Evolutionary conservation across 2,797 vertebrate species (phyloP), one percentile per base, ranked within the genome.

Genomic region (Odontamblyopus rebecca): DNA sequence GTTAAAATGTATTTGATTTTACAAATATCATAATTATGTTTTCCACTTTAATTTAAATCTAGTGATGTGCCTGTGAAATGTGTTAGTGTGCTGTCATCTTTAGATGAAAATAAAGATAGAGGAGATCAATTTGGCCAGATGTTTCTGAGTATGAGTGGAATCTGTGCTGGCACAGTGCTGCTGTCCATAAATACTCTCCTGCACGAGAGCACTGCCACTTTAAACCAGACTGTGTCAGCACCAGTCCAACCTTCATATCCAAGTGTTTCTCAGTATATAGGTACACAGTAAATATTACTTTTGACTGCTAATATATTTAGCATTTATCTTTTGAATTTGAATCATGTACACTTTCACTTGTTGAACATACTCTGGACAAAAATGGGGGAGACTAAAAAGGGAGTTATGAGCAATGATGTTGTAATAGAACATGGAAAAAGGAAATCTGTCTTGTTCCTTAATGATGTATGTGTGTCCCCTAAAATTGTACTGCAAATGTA

Each of bases 141-240:
- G 87, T 87, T 88, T 82, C 71, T 75, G 67, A 73, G 66, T 74
- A 85, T 84, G 85, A 85, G 68, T 82, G 71, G 72, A 89, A 92
- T 91, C 86, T 91, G 83, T 9, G 32, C 75, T 79, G 78, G 86
- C 84, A 84, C 82, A 79, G 54, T 38, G 60, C 57, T 61, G 68
- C 73, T 74, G 80, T 74, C 85, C 85, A 86, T 84, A 86, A 89
- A 90, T 80, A 85, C 74, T 59, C 59, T 76, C 70, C 67, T 50
- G 82, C 84, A 85, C 70, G 75, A 74, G 66, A 78, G 8, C 41
- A 27, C 77, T 76, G 82, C 80, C 77, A 61, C 61, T 82, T 77
- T 68, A 80, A 79, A 78, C 71, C 54, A 62, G 64, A 29, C 64
- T 61, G 50, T 68, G 59, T 66, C 57, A 60, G 27, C 26, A 18